These are phyloP conservation scores for Clarias gariepinus DNA, from an alignment of 2,113 vertebrate genomes.

Conservation along the genomic window DNA sequence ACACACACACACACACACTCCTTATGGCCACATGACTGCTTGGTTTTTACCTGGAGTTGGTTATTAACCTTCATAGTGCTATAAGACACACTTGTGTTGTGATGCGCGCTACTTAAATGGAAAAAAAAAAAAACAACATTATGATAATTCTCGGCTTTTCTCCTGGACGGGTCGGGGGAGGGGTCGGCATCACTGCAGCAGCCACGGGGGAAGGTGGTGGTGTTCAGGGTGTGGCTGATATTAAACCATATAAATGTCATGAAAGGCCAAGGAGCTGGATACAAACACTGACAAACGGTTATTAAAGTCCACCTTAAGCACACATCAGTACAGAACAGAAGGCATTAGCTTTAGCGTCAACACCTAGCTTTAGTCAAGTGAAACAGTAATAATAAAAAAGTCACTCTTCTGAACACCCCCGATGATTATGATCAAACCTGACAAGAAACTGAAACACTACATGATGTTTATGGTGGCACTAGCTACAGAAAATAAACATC, in stretches of 20 bases:
- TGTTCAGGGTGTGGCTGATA: background rate
- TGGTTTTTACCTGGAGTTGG: background rate
- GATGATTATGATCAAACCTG: too few species aligned
- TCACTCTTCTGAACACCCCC: too few species aligned
- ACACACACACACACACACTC: slow-evolving; percentile 20
- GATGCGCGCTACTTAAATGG: background rate
- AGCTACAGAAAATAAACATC: too few species aligned
- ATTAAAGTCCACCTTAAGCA: too few species aligned
- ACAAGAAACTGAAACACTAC: too few species aligned
- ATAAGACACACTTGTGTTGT: background rate
- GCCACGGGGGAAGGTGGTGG: background rate
- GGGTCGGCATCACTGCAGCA: background rate
- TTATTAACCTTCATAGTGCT: background rate
- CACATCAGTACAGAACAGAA: too few species aligned
- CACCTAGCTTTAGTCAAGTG: too few species aligned
- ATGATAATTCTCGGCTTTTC: background rate
- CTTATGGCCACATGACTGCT: background rate
- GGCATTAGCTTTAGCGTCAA: too few species aligned
- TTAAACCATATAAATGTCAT: background rate
- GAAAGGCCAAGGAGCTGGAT: too few species aligned
- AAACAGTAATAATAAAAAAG: too few species aligned
- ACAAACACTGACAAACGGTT: too few species aligned
- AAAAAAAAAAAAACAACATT: background rate
- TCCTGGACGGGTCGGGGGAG: background rate
- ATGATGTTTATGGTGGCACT: too few species aligned